A percentile compares a stretch with the other conserved stretches of the same genome.
These are phyloP conservation scores for Gymnocypris eckloni DNA, from an alignment of 2,797 vertebrate species.

Conservation along the genomic window DNA sequence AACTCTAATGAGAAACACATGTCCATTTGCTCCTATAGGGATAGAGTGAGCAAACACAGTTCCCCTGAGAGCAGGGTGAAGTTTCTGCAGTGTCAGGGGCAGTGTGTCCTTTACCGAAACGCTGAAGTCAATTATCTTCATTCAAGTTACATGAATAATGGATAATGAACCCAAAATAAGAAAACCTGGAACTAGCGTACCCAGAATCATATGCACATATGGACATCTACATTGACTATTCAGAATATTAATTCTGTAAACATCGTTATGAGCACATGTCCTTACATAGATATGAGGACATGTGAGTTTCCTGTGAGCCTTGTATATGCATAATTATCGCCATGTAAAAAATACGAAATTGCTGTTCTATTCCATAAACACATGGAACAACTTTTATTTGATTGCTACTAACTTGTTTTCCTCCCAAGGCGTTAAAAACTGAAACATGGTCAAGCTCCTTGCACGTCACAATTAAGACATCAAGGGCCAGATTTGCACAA, in stretches of 20 bases:
- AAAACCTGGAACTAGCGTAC: constrained; percentile 51
- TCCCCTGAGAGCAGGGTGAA: constrained; percentile 35
- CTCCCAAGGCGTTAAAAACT: not conserved
- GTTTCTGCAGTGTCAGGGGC: constrained; percentile 50
- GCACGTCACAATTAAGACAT: not conserved
- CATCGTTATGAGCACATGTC: not conserved
- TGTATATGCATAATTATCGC: not conserved
- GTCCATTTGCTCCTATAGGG: constrained; percentile 44
- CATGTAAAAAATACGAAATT: not conserved
- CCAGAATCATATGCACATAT: constrained; percentile 11
- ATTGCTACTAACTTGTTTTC: not conserved
- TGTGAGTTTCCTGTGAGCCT: not conserved
- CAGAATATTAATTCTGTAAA: constrained; percentile 14
- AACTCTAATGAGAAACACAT: constrained; percentile 58
- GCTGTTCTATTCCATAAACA: not conserved
- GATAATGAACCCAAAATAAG: constrained; percentile 56
- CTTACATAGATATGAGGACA: not conserved
- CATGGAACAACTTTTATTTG: not conserved
- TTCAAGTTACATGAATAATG: constrained; percentile 60
- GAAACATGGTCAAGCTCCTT: not conserved
- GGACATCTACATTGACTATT: constrained; percentile 4
- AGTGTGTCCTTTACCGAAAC: constrained; percentile 54
- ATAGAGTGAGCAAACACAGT: constrained; percentile 33
- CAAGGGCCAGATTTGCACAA: not conserved
- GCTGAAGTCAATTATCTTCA: constrained; percentile 63